These are phyloP conservation scores for Chelonoidis abingdonii DNA, from an alignment of 2,113 vertebrate species.

Conservation along the genomic window DNA sequence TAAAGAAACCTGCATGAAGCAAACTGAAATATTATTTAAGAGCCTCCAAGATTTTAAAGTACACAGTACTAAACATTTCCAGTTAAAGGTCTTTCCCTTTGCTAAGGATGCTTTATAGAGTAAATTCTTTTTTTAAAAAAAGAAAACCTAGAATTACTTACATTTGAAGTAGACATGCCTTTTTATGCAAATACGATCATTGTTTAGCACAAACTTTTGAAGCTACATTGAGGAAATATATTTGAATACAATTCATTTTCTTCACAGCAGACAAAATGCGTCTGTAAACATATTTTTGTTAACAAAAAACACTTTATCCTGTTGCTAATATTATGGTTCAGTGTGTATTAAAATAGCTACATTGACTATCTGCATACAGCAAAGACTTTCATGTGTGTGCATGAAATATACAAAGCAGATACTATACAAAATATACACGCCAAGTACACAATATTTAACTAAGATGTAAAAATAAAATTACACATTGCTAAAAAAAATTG, in stretches of 20 bases:
- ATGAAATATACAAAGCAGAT: neutral
- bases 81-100: neutral
- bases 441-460: accelerated
- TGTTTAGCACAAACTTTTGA: slow-evolving; percentile 11
- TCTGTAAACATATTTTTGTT: neutral
- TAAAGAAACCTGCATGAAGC: neutral
- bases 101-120: neutral
- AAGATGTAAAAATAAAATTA: neutral
- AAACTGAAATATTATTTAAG: neutral
- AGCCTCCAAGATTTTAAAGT: neutral
- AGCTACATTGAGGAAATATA: neutral
- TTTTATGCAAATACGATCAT: neutral
- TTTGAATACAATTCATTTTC: neutral
- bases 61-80: neutral
- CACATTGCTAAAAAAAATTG: neutral
- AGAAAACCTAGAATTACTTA: neutral
- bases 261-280: neutral
- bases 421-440: neutral
- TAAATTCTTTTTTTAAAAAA: neutral
- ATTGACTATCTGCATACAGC: neutral
- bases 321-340: neutral
- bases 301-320: neutral
- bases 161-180: neutral
- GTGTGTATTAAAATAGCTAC: neutral
- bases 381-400: neutral